Conservation (phyloP, 2,113 vertebrate genomes). For the Nothocercus nigrocapillus region DNA sequence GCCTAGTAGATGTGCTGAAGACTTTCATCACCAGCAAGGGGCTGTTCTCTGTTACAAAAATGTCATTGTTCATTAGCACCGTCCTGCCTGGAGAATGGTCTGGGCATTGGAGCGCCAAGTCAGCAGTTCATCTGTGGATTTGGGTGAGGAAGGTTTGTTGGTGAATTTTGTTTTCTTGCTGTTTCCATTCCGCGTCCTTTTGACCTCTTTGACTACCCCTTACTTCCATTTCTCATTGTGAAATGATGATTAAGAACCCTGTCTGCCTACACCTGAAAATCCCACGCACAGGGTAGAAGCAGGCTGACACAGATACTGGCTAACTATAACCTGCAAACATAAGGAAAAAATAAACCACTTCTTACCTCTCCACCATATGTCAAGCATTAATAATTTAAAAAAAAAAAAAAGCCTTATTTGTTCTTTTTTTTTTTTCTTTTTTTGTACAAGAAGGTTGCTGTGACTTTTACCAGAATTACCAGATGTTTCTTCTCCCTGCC, state of each 20-base stretch:
- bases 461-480: not conserved
- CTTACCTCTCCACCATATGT: not conserved
- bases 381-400: not conserved
- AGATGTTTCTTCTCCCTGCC: not conserved
- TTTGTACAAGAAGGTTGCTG: not conserved
- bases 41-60: not conserved
- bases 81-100: not conserved
- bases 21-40: not conserved
- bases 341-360: not conserved
- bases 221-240: not conserved
- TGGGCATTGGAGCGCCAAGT: not conserved
- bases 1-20: not conserved
- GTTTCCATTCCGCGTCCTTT: not conserved
- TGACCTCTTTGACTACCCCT: not conserved
- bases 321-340: not conserved
- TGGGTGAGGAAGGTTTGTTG: not conserved
- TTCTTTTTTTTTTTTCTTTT: too few species aligned
- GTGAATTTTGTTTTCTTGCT: too few species aligned
- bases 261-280: not conserved
- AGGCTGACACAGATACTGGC: not conserved
- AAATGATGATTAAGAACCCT: not conserved
- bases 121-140: not conserved
- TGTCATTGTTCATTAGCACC: not conserved
- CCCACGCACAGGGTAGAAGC: not conserved
- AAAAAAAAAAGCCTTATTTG: too few species aligned